A percentile compares a stretch with the other conserved stretches of the same genome.
Conservation (phyloP, 1,140 invertebrate genomes). For the Plutomurus gul region DNA sequence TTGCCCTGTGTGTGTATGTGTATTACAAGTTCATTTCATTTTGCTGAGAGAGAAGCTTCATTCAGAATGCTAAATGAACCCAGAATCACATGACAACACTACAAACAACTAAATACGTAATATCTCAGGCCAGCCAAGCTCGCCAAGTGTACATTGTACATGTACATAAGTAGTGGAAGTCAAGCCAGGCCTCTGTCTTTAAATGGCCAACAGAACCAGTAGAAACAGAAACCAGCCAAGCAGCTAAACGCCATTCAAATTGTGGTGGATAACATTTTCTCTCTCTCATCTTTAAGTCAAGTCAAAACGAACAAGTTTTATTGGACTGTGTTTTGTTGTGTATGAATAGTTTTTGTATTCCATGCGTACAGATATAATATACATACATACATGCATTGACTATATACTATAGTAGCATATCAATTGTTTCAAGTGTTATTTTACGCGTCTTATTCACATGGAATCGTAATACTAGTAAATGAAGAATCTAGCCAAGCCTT, state of each 20-base stretch:
- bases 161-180: neutral
- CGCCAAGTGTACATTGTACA: neutral
- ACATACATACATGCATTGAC: no score
- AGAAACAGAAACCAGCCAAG: neutral
- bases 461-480: neutral
- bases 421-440: no score
- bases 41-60: neutral
- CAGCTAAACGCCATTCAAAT: conserved; percentile 9
- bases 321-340: neutral
- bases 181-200: neutral
- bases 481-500: no score
- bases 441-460: no score
- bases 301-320: conserved; percentile 24
- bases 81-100: neutral
- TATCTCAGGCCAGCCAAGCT: no score
- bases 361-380: neutral
- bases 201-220: neutral
- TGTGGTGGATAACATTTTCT: neutral
- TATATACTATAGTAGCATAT: no score
- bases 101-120: neutral
- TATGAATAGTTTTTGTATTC: neutral
- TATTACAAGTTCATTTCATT: neutral
- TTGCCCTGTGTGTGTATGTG: neutral
- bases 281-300: conserved; percentile 14
- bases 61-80: conserved; percentile 5